Conservation (phyloP, 2,888 invertebrate genomes). For the Orchesellides sinensis region DNA sequence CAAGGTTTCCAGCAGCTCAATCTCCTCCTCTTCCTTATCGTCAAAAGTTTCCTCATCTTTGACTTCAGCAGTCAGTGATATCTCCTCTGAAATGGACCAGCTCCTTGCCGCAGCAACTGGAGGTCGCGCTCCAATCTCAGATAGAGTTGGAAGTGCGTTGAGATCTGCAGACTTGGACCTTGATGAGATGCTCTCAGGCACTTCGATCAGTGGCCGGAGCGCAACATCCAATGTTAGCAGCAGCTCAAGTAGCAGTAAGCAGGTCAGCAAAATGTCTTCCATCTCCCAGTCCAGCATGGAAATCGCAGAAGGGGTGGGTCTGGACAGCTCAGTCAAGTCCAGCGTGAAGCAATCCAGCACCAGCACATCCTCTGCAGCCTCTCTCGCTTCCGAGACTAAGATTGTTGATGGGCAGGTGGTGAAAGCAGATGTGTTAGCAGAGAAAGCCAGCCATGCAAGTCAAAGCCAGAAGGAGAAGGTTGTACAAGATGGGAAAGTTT, state of each 20-base stretch:
- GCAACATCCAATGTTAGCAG: background rate
- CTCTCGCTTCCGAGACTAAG: constrained; percentile 24
- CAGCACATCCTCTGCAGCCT: constrained; percentile 39
- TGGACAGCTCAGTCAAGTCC: constrained; percentile 31
- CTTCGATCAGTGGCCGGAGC: constrained; percentile 8
- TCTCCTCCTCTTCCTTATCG: constrained; percentile 47
- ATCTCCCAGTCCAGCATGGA: constrained; percentile 52
- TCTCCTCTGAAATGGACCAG: constrained; percentile 49
- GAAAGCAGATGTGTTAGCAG: constrained; percentile 51
- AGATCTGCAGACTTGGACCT: constrained; percentile 25
- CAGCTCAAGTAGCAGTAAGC: constrained; percentile 34
- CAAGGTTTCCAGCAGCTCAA: constrained; percentile 56
- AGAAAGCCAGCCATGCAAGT: constrained; percentile 33
- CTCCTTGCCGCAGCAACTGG: constrained; percentile 44
- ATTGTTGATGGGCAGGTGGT: constrained; percentile 58
- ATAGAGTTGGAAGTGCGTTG: constrained; percentile 21
- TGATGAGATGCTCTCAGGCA: constrained; percentile 51
- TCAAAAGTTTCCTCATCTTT: constrained; percentile 40
- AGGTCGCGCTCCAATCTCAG: constrained; percentile 21
- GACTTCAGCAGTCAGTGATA: constrained; percentile 26
- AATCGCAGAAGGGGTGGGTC: constrained; percentile 30
- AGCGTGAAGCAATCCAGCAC: constrained; percentile 58
- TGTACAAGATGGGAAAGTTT: constrained; percentile 61
- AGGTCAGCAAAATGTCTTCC: constrained; percentile 55
- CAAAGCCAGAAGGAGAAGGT: constrained; percentile 58